phyloP scores from a whole-genome alignment of 2,113 vertebrate genomes.

The Tragelaphus strepsiceros region DNA sequence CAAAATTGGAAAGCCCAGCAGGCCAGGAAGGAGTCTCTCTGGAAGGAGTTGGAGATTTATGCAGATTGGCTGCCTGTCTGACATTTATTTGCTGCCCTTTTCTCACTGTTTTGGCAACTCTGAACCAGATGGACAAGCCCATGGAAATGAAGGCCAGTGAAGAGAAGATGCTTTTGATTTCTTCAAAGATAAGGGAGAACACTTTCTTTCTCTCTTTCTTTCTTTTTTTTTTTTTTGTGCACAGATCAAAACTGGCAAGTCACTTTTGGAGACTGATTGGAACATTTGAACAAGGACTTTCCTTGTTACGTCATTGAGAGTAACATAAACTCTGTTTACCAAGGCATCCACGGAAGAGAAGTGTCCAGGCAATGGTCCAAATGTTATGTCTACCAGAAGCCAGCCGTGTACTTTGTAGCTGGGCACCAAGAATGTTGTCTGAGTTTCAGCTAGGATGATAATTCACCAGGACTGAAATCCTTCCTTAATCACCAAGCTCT shows the following conservation, averaged over 20 bases:
- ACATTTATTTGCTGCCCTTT: slow-evolving; percentile 67
- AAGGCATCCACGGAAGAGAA: neutral
- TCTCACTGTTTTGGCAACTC: slow-evolving; percentile 63
- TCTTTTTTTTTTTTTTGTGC: neutral
- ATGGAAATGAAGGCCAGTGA: slow-evolving; percentile 54
- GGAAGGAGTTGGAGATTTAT: slow-evolving; percentile 54
- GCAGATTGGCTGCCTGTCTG: slow-evolving; percentile 58
- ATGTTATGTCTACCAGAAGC: slow-evolving; percentile 12
- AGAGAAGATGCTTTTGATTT: slow-evolving; percentile 53
- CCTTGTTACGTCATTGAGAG: neutral
- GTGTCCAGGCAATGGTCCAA: neutral
- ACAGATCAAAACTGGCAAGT: neutral
- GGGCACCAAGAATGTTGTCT: neutral
- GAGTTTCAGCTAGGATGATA: slow-evolving; percentile 12
- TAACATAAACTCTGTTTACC: neutral
- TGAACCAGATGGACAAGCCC: slow-evolving; percentile 60
- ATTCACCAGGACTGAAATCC: slow-evolving; percentile 39
- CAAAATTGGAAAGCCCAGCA: slow-evolving; percentile 57
- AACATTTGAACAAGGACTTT: slow-evolving; percentile 5
- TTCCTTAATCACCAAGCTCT: slow-evolving; percentile 45
- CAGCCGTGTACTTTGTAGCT: neutral
- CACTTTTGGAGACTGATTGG: neutral
- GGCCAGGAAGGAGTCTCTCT: slow-evolving; percentile 62
- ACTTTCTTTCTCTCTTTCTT: neutral
- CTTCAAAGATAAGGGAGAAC: slow-evolving; percentile 48